Evolutionary conservation across 2,888 invertebrate genomes (phyloP).

Genomic region (Mesorhabditis sp.): DNA sequence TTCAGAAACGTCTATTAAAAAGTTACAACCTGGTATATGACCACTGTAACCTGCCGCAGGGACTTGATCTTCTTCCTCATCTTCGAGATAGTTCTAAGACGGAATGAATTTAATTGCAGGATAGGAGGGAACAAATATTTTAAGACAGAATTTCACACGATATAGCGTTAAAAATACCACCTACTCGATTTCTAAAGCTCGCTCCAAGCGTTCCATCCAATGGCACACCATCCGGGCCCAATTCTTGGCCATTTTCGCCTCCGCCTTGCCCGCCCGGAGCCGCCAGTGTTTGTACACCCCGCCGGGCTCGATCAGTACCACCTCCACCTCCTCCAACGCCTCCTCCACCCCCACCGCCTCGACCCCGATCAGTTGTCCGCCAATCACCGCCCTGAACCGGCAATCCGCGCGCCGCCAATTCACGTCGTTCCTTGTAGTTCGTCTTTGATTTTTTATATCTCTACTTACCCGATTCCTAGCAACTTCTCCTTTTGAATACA

Average conservation of each 20-base stretch:
- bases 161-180: neutral
- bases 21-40: slow-evolving; percentile 31
- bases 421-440: slow-evolving; percentile 26
- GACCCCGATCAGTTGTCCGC: slow-evolving; percentile 9
- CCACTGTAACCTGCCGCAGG: slow-evolving; percentile 43
- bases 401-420: slow-evolving; percentile 32
- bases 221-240: neutral
- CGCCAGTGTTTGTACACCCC: neutral
- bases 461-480: slow-evolving; percentile 30
- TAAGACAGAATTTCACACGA: too few relatives aligned
- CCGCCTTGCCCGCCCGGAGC: neutral
- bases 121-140: too few relatives aligned
- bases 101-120: too few relatives aligned
- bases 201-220: slow-evolving; percentile 3
- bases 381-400: slow-evolving; percentile 29
- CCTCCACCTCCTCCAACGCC: neutral
- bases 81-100: slow-evolving; percentile 12
- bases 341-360: neutral
- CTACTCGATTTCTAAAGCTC: neutral
- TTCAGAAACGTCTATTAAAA: neutral
- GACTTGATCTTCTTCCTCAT: slow-evolving; percentile 29
- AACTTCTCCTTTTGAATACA: slow-evolving; percentile 43
- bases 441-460: neutral
- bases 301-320: neutral
- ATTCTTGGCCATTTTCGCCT: neutral